A percentile compares a stretch with the other conserved stretches of the same genome.
Conservation (phyloP, 2,797 vertebrate species). For the Premnoplex brunnescens region DNA sequence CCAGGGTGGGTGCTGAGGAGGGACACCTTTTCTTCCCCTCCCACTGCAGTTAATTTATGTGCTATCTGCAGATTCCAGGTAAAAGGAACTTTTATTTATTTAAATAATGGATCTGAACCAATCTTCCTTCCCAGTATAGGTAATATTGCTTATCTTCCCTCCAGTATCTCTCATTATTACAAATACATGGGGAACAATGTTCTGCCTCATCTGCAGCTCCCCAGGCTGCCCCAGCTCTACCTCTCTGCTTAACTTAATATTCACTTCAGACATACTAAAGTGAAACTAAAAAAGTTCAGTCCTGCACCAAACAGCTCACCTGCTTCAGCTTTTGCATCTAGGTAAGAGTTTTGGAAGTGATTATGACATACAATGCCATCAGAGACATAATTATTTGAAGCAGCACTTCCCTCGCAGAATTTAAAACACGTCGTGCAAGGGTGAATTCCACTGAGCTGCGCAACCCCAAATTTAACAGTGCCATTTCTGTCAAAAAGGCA, state of each 20-base stretch:
- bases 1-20: fast-evolving
- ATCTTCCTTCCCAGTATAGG: neutral
- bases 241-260: neutral
- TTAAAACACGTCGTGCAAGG: neutral
- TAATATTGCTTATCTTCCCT: neutral
- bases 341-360: neutral
- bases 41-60: neutral
- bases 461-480: neutral
- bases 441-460: neutral
- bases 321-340: neutral
- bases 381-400: neutral
- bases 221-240: neutral
- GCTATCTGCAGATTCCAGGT: neutral
- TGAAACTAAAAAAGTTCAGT: neutral
- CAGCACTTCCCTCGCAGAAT: neutral
- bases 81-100: neutral
- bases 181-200: neutral
- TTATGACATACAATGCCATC: neutral
- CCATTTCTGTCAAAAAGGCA: neutral
- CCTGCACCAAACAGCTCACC: neutral
- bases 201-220: neutral
- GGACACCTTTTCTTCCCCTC: neutral
- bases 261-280: neutral
- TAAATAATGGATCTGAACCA: neutral
- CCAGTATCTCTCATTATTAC: neutral